Evolutionary conservation across 1,140 invertebrate species (phyloP).

Genomic region (Heliconius congener): DNA sequence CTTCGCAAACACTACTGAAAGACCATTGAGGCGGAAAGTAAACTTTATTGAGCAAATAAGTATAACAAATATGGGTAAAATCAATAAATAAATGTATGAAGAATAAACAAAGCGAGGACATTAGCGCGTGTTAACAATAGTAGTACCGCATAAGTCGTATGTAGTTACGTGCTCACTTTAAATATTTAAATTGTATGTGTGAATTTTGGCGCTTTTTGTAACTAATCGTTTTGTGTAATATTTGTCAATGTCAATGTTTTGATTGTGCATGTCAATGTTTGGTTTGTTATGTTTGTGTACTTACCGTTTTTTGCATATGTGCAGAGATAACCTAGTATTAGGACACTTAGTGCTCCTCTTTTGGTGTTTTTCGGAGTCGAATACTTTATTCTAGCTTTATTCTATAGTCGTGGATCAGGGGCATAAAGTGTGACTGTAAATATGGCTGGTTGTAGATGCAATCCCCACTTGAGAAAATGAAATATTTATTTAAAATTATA

Average conservation of each 20-base stretch:
- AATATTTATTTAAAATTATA: no score
- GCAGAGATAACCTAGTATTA: no score
- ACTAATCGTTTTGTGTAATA: not conserved
- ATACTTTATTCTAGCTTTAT: no score
- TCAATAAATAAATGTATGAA: slow-evolving; percentile 11
- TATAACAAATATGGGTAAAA: not conserved
- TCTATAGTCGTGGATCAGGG: no score
- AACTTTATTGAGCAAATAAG: slow-evolving; percentile 12
- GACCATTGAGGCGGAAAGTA: slow-evolving; percentile 18
- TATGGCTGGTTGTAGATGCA: no score
- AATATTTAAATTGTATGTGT: not conserved
- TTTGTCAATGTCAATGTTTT: not conserved
- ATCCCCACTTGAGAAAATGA: no score
- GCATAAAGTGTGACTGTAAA: no score
- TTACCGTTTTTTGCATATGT: no score
- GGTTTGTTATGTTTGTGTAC: no score
- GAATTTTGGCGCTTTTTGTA: not conserved
- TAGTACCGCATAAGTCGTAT: not conserved
- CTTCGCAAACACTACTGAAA: slow-evolving; percentile 5
- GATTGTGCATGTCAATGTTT: not conserved
- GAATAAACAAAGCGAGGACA: not conserved
- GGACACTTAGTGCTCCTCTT: no score
- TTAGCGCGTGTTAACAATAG: not conserved
- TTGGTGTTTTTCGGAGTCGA: no score
- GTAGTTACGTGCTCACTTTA: not conserved